Base-by-base conservation (phyloP, 2,797 vertebrate species). In the Discoglossus pictus region DNA sequence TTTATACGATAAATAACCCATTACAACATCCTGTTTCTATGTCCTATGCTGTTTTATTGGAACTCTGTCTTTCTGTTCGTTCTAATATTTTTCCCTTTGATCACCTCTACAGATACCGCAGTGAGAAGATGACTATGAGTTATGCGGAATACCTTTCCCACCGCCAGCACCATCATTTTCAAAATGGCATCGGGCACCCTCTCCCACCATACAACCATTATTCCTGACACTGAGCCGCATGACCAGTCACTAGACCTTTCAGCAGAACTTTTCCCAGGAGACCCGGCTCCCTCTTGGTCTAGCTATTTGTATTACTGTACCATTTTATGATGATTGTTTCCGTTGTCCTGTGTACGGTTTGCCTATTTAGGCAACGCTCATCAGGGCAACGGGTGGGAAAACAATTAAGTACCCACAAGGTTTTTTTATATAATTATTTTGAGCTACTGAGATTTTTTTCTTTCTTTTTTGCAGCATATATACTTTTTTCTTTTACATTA, bases 301-400 rank as follows among this genome's bases (percentile, higher is more conserved):
- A 99, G 96, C 89, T 99, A 99, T 98, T 94, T 99, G 85, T 98
- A 98, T 94, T 98, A 99, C 90, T 99, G 97, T 96, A 98, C 97
- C 90, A 98, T 99, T 98, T 99, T 99, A 99, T 99, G 97, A 99
- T 99, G 95, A 95, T 98, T 94, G 95, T 97, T 98, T 98, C 97
- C 96, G 95, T 98, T 99, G 95, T 92, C 92, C 82, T 90, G 93
- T 78, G 84, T 87, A 78, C 60, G 61, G 80, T 81, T 80, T 50
- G 20, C 78, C 50, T 34, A 15, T 0, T 72, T 87, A 86, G 87
- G 76, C 75, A 67, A 74, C 88, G 84, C 85, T 86, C 88, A 86
- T 88, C 91, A 69, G 93, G 96, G 96, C 94, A 98, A 95, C 96
- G 96, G 96, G 90, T 89, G 93, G 90, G 88, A 92, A 92, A 84